These are phyloP conservation scores for Callipepla californica DNA, from an alignment of 2,113 vertebrate genomes.

Conservation along the genomic window DNA sequence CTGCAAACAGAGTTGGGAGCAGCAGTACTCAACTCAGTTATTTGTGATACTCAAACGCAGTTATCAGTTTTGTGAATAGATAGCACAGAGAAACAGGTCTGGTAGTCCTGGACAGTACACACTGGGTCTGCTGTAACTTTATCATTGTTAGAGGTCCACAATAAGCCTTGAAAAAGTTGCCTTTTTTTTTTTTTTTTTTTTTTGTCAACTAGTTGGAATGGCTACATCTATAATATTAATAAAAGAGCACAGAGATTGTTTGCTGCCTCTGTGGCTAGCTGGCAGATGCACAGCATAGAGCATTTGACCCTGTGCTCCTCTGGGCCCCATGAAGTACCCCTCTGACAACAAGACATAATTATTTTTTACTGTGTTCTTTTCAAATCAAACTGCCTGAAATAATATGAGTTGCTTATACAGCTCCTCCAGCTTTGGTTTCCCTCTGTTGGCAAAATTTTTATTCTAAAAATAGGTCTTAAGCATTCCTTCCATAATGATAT, in stretches of 20 bases:
- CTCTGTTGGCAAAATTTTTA: constrained; percentile 4
- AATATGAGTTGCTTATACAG: neutral
- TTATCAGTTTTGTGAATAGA: neutral
- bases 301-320: neutral
- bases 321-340: neutral
- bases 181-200: neutral
- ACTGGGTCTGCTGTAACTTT: neutral
- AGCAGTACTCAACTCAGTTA: neutral
- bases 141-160: neutral
- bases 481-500: constrained; percentile 14
- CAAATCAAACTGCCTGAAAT: neutral
- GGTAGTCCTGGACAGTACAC: neutral
- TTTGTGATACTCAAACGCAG: neutral
- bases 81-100: neutral
- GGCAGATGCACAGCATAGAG: neutral
- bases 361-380: neutral
- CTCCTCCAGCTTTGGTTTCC: neutral
- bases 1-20: neutral
- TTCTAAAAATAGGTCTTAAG: constrained; percentile 37
- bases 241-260: neutral
- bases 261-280: neutral
- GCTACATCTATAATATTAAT: neutral
- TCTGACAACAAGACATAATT: neutral
- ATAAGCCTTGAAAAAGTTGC: neutral
- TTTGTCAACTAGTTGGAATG: neutral